Conservation (phyloP, 2,888 invertebrate genomes). For the Scelioninae gen. 2 region DNA sequence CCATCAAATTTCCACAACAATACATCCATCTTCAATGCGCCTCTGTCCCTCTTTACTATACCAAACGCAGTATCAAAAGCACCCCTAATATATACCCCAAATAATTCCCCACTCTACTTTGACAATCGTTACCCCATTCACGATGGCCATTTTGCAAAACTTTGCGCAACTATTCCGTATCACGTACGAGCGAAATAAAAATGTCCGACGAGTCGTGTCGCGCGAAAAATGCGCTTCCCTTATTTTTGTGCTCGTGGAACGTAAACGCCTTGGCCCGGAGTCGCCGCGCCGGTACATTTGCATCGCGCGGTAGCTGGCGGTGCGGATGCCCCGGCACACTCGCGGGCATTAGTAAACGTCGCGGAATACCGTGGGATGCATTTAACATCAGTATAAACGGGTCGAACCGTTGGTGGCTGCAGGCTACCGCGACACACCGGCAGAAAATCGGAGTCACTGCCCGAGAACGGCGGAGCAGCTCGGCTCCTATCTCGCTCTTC, state of each 20-base stretch:
- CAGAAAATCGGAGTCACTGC: constrained; percentile 64
- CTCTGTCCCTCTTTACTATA: no score
- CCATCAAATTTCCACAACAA: no score
- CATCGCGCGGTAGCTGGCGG: constrained; percentile 68
- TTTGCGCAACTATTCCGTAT: no score
- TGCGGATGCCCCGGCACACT: constrained; percentile 62
- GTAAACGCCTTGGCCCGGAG: constrained; percentile 38
- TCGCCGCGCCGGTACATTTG: constrained; percentile 63
- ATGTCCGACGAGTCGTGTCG: no score
- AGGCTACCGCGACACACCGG: constrained; percentile 57
- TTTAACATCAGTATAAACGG: constrained; percentile 73
- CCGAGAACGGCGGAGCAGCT: constrained; percentile 51
- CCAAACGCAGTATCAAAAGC: no score
- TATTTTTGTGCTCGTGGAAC: neutral
- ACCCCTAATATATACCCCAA: no score
- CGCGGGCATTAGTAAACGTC: constrained; percentile 74
- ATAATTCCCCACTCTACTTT: no score
- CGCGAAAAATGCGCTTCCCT: no score
- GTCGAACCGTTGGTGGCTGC: constrained; percentile 66
- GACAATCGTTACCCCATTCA: no score
- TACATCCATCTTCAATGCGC: no score
- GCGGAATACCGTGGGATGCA: constrained; percentile 71
- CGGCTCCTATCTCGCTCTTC: constrained; percentile 16
- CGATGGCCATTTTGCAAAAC: no score
- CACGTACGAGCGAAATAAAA: no score